phyloP scores from a whole-genome alignment of 2,113 vertebrate species.

The Bubalus kerabau region DNA sequence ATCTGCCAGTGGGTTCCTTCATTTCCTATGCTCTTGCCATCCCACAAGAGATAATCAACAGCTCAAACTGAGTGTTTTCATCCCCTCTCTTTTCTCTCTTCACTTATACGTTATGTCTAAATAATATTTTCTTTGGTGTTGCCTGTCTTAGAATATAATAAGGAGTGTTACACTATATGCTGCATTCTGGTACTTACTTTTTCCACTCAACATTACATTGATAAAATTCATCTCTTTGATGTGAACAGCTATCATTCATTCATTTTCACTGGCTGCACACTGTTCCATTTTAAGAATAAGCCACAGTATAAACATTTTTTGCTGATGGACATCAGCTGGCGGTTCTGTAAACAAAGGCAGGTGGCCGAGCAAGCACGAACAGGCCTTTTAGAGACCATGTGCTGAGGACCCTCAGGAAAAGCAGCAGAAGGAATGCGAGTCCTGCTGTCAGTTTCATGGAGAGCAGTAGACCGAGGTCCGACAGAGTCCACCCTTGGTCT shows the following conservation, averaged over 20 bases:
- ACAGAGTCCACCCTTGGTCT: background rate
- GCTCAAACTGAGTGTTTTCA: too few relatives aligned
- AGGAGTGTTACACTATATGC: background rate
- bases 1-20: background rate
- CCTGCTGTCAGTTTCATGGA: background rate
- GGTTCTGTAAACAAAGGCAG: background rate
- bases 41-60: background rate
- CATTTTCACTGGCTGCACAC: background rate
- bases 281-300: background rate
- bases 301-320: background rate
- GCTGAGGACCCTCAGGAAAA: background rate
- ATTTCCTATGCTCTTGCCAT: background rate
- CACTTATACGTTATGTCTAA: background rate
- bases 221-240: background rate
- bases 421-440: rapidly evolving
- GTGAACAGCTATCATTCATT: background rate
- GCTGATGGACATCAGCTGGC: background rate
- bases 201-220: background rate
- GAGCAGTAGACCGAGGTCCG: background rate
- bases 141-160: background rate
- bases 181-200: background rate
- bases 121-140: background rate
- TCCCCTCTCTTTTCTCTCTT: background rate
- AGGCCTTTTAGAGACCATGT: background rate
- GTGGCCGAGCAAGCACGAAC: background rate